Evolutionary conservation across 1,140 invertebrate genomes (phyloP), one percentile per base, ranked within the genome.

Genomic region (Eulimnadia texana): DNA sequence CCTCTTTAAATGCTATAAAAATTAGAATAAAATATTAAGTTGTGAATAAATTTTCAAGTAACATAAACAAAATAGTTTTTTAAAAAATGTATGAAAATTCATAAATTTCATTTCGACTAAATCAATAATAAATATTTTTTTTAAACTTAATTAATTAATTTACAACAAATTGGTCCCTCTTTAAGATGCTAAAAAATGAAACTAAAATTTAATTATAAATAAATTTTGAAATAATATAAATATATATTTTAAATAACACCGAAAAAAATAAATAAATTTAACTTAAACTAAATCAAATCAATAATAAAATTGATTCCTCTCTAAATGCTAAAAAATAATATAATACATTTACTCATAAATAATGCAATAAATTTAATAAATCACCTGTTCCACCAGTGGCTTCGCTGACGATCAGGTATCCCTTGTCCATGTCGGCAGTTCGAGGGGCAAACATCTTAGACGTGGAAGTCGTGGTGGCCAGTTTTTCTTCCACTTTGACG

Each of bases 361-460:
- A 52, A 3, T 49, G 16, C 23, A 50, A 61, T n/a, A 52, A 57
- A 53, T 16, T 62, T 33, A 52, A 56, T 56, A 60, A 84, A 86
- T 84, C 78, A 91, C 88, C 86, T 74, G 86, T 90, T 70, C 85
- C 75, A 66, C 85, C 85, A 66, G 82, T 81, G 68, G 88, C 84
- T 74, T 92, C 84, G 70, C 90, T 88, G 73, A 90, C 91, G 70
- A 84, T 87, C 66, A 93, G 79, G 77, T 88, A 94, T 68, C 87
- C 88, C 75, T 89, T 88, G 75, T 88, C 91, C 90, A 95, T 93
- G 73, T 93, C 90, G 79, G 90, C 81, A 62, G 90, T 87, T 70
- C 84, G 81, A 66, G 86, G 88, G 62, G 82, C 83, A 72, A 92
- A 90, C 68, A 91, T 86, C 24, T 72, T 73, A 22, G 68, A 69